phyloP scores from a whole-genome alignment of 2,888 invertebrate genomes.

The Anarsia innoxiella region DNA sequence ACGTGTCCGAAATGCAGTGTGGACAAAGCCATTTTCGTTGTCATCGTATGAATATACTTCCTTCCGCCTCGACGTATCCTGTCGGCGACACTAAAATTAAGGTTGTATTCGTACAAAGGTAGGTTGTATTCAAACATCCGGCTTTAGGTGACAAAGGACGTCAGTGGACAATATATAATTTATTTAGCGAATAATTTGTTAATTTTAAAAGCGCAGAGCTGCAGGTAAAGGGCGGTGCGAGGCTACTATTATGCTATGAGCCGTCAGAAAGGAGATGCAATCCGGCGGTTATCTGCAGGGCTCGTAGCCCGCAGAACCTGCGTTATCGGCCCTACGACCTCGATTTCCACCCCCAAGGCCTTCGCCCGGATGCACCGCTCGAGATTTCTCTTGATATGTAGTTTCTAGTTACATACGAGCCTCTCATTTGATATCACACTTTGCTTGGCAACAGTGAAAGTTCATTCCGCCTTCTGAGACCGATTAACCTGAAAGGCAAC shows the following conservation, averaged over 20 bases:
- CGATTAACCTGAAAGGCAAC: slow-evolving; percentile 24
- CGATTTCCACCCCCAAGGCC: slow-evolving; percentile 55
- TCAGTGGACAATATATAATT: slow-evolving; percentile 17
- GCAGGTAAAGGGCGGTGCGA: slow-evolving; percentile 16
- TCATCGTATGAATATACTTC: slow-evolving; percentile 49
- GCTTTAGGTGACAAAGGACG: slow-evolving; percentile 43
- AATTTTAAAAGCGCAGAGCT: background rate
- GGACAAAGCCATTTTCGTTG: slow-evolving; percentile 43
- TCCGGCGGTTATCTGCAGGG: slow-evolving; percentile 3
- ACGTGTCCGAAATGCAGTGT: slow-evolving; percentile 29
- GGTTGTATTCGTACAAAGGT: slow-evolving; percentile 47
- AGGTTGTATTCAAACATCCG: slow-evolving; percentile 68
- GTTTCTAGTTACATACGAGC: slow-evolving; percentile 48
- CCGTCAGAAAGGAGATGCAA: no score
- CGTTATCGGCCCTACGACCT: slow-evolving; percentile 36
- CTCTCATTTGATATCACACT: slow-evolving; percentile 35
- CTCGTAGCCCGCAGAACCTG: slow-evolving; percentile 36
- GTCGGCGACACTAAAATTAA: slow-evolving; percentile 43
- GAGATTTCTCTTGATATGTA: slow-evolving; percentile 55
- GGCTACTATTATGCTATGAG: no score
- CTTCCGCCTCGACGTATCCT: slow-evolving; percentile 55
- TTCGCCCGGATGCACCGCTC: slow-evolving; percentile 47
- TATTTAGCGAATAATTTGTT: background rate
- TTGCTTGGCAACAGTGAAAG: slow-evolving; percentile 37
- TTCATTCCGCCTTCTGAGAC: slow-evolving; percentile 26